Conservation (phyloP, 1,140 invertebrate species). For the Drosophila bipectinata region DNA sequence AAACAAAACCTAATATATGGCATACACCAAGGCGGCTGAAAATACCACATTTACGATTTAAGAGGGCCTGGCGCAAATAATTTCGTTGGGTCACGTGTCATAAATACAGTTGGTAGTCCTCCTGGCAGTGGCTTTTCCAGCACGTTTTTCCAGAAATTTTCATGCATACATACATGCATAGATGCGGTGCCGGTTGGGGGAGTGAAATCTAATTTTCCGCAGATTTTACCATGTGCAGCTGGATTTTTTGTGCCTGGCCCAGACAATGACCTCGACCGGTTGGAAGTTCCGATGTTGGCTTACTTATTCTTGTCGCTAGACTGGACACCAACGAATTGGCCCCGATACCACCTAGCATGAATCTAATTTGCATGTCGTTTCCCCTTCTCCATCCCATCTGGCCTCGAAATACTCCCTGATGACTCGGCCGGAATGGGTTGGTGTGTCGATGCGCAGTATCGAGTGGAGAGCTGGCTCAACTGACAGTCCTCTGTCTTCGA, state of each 20-base stretch:
- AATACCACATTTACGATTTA: constrained; percentile 48
- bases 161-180: constrained; percentile 39
- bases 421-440: constrained; percentile 25
- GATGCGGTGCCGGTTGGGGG: constrained; percentile 13
- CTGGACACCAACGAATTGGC: constrained; percentile 37
- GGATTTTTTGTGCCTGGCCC: constrained; percentile 29
- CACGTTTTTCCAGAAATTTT: constrained; percentile 30
- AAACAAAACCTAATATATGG: constrained; percentile 17
- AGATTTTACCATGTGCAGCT: constrained; percentile 60
- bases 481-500: constrained; percentile 56
- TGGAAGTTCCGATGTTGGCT: constrained; percentile 32
- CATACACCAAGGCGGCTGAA: neutral
- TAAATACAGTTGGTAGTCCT: constrained; percentile 34
- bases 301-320: constrained; percentile 59
- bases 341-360: constrained; percentile 43
- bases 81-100: constrained; percentile 51
- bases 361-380: constrained; percentile 62
- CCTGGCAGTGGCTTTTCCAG: constrained; percentile 27
- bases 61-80: constrained; percentile 38
- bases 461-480: constrained; percentile 24
- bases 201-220: constrained; percentile 71
- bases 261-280: constrained; percentile 41
- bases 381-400: constrained; percentile 9
- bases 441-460: constrained; percentile 13
- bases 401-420: constrained; percentile 39